Base-by-base conservation (phyloP, 2,113 vertebrate genomes). In the Speoplatyrhinus poulsoni region DNA sequence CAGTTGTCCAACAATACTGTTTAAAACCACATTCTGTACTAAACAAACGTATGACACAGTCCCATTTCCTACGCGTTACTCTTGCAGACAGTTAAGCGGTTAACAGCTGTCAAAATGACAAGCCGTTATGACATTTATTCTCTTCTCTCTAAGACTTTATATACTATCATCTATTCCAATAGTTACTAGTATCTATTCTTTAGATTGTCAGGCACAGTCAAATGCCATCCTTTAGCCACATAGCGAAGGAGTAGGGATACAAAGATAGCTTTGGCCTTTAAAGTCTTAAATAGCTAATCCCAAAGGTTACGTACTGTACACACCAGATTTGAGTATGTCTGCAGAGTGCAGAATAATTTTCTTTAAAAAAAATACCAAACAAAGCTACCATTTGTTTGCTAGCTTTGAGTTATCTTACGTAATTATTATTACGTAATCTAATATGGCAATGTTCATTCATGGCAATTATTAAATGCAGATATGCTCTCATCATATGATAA, bases 251-350 rank as follows among this genome's bases (percentile, higher is more conserved):
- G 70, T 69, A 56, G 16, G 61, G 55, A 61, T 53, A 72, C 53
- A 54, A 73, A 65, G 62, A 26, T 49, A 73, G 61, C 46, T 55
- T 73, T 62, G 72, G 76, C 61, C 67, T 72, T 79, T 80, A 70
- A 57, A 59, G 80, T 85, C 82, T 92, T 92, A 91, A 26, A 67
- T 52, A 75, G 78, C 69, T 92, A 90, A 93, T 89, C 90, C 70
- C 61, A 41, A 46, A 0, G 26, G 69, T 84, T 89, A 83, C 79
- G 74, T 72, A 71, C 15, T 77, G 74, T 72, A 71, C 16, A 54
- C 75, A 76, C 75, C 73, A 62, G 77, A 46, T 57, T 81, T 85
- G 76, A 69, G 67, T 76, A 75, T 72, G 73, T 68, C 69, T 69
- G 77, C 77, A 83, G 61, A 83, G 67, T 69, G 77, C 77, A 83